Evolutionary conservation across 2,888 invertebrate species (phyloP).

Genomic region (Sinotaia quadrata): DNA sequence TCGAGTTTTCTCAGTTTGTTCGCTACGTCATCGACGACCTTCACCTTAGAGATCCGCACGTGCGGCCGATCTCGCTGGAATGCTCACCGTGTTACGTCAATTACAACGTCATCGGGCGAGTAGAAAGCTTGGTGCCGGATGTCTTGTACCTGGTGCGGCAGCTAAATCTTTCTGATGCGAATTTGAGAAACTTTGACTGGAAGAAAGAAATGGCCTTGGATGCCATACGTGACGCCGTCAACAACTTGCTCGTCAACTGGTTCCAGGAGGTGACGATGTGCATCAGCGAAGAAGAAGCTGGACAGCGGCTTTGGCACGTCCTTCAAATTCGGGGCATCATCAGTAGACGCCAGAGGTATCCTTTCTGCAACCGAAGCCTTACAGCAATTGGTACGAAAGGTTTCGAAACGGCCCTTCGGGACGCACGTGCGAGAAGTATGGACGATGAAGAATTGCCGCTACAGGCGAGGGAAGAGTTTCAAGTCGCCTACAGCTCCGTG

Average conservation of each 20-base stretch:
- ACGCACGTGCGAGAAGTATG: background rate
- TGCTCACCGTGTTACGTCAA: conserved; percentile 27
- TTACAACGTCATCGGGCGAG: conserved; percentile 25
- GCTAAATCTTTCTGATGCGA: background rate
- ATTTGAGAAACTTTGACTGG: background rate
- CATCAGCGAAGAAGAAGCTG: conserved; percentile 6
- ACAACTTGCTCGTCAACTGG: conserved; percentile 2
- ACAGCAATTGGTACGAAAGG: background rate
- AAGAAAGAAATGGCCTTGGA: conserved; percentile 2
- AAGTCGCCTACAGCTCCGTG: background rate
- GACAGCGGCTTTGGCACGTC: conserved; percentile 10
- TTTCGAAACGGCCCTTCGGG: background rate
- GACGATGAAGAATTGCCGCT: background rate
- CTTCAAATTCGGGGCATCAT: conserved; percentile 19
- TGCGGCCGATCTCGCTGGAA: conserved; percentile 6
- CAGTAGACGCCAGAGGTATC: too few species aligned
- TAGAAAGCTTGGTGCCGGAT: conserved; percentile 8
- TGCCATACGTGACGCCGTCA: conserved; percentile 16
- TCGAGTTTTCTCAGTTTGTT: conserved; percentile 17
- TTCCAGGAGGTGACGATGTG: background rate
- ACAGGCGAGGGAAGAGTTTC: background rate
- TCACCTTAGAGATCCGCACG: conserved; percentile 8
- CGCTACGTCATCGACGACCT: background rate
- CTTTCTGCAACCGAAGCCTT: background rate
- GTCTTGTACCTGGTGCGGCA: conserved; percentile 2